A percentile compares a stretch with the other conserved stretches of the same genome.
Evolutionary conservation across 2,113 vertebrate species (phyloP).

Genomic region (Bothrops jararaca): DNA sequence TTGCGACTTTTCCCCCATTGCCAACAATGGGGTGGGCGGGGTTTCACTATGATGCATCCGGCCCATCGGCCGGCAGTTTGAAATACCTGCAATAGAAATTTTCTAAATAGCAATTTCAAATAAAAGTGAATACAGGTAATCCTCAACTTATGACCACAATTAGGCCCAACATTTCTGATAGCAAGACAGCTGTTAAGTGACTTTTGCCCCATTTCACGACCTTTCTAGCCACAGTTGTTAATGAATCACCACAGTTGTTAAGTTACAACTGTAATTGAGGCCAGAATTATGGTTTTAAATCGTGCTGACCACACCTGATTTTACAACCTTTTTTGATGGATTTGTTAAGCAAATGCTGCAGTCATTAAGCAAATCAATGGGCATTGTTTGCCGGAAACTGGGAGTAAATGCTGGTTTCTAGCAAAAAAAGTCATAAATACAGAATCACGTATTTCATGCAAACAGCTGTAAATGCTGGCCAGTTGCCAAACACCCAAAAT

Average conservation of each 20-base stretch:
- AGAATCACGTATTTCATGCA: neutral
- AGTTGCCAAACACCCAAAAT: neutral
- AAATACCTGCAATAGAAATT: neutral
- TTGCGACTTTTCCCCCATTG: too few relatives aligned
- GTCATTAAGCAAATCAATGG: neutral
- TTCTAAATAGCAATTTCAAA: neutral
- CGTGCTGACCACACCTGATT: neutral
- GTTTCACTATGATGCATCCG: too few relatives aligned
- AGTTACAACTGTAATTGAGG: neutral
- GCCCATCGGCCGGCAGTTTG: too few relatives aligned
- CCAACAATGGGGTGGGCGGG: too few relatives aligned
- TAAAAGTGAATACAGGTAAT: neutral
- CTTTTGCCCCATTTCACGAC: neutral
- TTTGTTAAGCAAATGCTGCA: neutral
- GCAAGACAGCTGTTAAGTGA: neutral
- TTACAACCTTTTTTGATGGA: neutral
- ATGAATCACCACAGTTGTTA: neutral
- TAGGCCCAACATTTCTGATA: neutral
- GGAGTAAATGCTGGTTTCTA: neutral
- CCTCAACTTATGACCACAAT: neutral
- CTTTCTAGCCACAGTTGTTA: neutral
- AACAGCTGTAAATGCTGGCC: neutral
- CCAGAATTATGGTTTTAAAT: neutral
- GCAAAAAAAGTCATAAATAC: neutral
- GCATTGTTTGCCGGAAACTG: neutral